phyloP scores from a whole-genome alignment of 2,888 invertebrate species.

The Electrophaes corylata region DNA sequence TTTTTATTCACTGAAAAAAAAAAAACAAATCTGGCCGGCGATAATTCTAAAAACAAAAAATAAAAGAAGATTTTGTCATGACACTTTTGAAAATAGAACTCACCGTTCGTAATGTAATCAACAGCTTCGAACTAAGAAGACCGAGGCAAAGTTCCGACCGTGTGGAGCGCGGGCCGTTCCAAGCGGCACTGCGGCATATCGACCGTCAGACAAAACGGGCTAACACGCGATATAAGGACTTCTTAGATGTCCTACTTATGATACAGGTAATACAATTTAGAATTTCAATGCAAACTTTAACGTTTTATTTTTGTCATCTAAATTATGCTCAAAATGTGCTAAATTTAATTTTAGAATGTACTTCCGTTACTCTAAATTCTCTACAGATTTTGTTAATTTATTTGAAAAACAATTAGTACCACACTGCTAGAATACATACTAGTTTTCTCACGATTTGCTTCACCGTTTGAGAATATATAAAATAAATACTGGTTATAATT shows the following conservation, averaged over 20 bases:
- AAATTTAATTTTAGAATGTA: no score
- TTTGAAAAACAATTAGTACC: no score
- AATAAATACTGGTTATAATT: no score
- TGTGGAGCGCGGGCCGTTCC: conserved; percentile 54
- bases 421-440: no score
- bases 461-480: no score
- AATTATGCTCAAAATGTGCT: no score
- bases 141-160: conserved; percentile 43
- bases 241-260: conserved; percentile 57
- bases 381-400: no score
- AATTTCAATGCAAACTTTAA: conserved; percentile 14
- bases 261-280: conserved; percentile 44
- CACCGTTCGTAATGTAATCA: conserved; percentile 28
- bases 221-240: conserved; percentile 70
- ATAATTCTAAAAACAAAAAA: conserved; percentile 1
- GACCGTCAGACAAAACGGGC: conserved; percentile 63
- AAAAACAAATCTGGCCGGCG: background rate
- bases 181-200: conserved; percentile 78
- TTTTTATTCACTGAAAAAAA: conserved; percentile 13
- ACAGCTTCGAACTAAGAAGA: conserved; percentile 18
- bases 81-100: conserved; percentile 27
- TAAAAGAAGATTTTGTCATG: conserved; percentile 6
- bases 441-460: no score
- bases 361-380: no score
- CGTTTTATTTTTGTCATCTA: no score